A percentile compares a stretch with the other conserved stretches of the same genome.
Evolutionary conservation across 2,888 invertebrate species (phyloP).

Genomic region (Drosophila bunnanda): DNA sequence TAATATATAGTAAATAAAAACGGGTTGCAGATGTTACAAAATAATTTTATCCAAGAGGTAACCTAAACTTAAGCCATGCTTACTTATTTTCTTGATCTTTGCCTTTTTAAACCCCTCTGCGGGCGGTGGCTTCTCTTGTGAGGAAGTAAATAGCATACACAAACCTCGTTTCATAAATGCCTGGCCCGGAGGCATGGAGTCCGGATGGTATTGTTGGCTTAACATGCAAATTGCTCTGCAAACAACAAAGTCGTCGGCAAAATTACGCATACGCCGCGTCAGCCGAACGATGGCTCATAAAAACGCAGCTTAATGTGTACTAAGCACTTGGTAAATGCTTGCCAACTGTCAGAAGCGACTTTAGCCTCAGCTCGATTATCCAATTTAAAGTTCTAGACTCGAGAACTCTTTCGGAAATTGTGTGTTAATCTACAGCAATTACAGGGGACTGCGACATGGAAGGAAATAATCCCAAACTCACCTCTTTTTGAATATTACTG

Average conservation of each 20-base stretch:
- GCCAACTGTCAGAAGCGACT: slow-evolving; percentile 65
- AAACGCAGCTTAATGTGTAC: slow-evolving; percentile 60
- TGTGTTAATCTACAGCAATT: slow-evolving; percentile 38
- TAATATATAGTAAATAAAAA: not conserved
- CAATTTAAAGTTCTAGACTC: slow-evolving; percentile 57
- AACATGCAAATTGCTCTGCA: slow-evolving; percentile 63
- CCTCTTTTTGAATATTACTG: slow-evolving; percentile 2
- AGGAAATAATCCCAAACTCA: not conserved
- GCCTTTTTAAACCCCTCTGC: slow-evolving; percentile 6
- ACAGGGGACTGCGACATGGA: not conserved
- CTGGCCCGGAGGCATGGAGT: slow-evolving; percentile 18
- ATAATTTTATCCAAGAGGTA: too few species aligned
- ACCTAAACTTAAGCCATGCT: not conserved
- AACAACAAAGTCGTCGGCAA: slow-evolving; percentile 53
- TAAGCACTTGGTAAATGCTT: slow-evolving; percentile 70
- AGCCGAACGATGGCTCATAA: slow-evolving; percentile 54
- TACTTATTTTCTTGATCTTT: slow-evolving; percentile 2
- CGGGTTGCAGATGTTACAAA: too few species aligned
- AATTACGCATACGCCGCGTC: slow-evolving; percentile 69
- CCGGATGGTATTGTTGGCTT: slow-evolving; percentile 35
- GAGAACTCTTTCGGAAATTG: slow-evolving; percentile 40
- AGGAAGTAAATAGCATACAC: slow-evolving; percentile 1
- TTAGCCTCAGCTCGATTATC: slow-evolving; percentile 62
- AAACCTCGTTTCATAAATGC: slow-evolving; percentile 40
- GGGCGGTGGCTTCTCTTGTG: not conserved